phyloP scores from a whole-genome alignment of 2,113 vertebrate genomes.

The Polypterus senegalus region DNA sequence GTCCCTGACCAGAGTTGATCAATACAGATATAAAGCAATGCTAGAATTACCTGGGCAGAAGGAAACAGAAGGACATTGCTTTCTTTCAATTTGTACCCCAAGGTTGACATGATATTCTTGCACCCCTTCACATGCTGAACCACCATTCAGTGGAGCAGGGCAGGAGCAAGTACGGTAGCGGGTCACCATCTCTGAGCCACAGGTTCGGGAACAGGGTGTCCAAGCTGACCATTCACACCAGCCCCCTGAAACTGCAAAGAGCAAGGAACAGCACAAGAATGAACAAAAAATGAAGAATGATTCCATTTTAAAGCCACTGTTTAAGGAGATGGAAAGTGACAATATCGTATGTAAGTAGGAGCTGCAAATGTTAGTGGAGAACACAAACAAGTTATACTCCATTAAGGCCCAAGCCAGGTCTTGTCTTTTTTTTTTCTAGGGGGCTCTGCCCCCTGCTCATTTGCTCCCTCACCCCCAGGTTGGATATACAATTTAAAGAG shows the following conservation, averaged over 20 bases:
- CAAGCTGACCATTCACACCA: constrained; percentile 77
- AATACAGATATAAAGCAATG: too few species aligned
- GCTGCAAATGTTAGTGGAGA: too few species aligned
- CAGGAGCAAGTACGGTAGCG: constrained; percentile 67
- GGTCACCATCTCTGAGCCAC: constrained; percentile 51
- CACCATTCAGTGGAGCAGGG: constrained; percentile 48
- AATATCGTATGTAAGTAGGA: not conserved
- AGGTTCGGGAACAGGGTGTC: constrained; percentile 66
- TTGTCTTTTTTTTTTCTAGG: too few species aligned
- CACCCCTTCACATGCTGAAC: constrained; percentile 37
- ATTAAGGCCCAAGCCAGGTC: too few species aligned
- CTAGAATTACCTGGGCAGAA: constrained; percentile 57
- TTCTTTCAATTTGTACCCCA: constrained; percentile 53
- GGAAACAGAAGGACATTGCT: constrained; percentile 46
- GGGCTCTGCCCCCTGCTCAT: too few species aligned
- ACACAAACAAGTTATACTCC: too few species aligned
- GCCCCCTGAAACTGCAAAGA: constrained; percentile 47
- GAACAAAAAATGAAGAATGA: not conserved
- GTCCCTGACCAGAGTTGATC: too few species aligned
- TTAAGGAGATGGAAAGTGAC: not conserved
- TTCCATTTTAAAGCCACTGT: too few species aligned
- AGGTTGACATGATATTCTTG: constrained; percentile 42
- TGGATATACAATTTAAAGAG: too few species aligned
- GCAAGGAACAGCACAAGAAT: not conserved
- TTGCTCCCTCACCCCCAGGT: too few species aligned